These are phyloP conservation scores for Rhinophrynus dorsalis DNA, from an alignment of 2,797 vertebrate genomes.

Conservation along the genomic window DNA sequence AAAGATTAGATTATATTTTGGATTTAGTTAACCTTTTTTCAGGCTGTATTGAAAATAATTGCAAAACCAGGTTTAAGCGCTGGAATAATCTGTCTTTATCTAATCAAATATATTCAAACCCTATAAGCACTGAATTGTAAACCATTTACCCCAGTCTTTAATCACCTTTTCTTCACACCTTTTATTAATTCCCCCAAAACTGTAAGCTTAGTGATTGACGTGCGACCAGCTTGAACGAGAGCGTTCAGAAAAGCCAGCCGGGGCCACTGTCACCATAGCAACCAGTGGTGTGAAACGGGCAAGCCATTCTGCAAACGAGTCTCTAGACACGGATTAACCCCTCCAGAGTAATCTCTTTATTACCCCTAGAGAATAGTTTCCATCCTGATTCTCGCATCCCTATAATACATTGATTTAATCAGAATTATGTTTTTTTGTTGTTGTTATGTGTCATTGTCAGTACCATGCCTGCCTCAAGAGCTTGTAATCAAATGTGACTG, in stretches of 20 bases:
- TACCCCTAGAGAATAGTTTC: conserved; percentile 17
- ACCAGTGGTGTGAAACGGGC: conserved; percentile 56
- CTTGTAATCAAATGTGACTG: conserved; percentile 10
- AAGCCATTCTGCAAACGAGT: conserved; percentile 36
- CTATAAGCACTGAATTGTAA: conserved; percentile 12
- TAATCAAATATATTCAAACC: background rate
- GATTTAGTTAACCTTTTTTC: too few species aligned
- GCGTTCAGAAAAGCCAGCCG: conserved; percentile 79
- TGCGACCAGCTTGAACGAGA: conserved; percentile 83
- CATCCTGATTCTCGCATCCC: conserved; percentile 13
- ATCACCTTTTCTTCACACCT: conserved; percentile 47
- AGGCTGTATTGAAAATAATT: too few species aligned
- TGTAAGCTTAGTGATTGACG: conserved; percentile 75
- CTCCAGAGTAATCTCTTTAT: conserved; percentile 29
- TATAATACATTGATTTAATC: conserved; percentile 15
- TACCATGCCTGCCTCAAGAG: background rate
- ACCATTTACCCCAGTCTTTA: conserved; percentile 55
- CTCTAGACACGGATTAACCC: conserved; percentile 45
- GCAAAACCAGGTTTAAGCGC: too few species aligned
- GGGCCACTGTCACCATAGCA: conserved; percentile 83
- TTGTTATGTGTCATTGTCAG: background rate
- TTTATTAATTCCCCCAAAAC: conserved; percentile 60
- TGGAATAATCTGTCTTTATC: background rate
- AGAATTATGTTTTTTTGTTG: background rate
- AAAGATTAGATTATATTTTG: too few species aligned